Conservation (phyloP, 2,797 vertebrate species). For the Gila robusta region DNA sequence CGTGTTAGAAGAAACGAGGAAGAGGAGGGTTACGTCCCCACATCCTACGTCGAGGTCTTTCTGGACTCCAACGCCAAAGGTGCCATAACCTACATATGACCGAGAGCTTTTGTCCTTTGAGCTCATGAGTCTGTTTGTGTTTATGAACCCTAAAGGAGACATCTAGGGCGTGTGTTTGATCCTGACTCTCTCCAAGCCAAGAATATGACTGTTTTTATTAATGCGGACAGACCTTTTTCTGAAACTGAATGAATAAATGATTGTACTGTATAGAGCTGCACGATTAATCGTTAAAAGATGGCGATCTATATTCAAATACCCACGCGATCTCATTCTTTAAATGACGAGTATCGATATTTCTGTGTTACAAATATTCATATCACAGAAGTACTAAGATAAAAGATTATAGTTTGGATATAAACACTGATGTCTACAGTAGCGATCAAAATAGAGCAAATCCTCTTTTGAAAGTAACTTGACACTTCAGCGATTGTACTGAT, state of each 20-base stretch:
- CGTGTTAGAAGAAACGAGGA: conserved; percentile 95
- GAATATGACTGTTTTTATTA: conserved; percentile 16
- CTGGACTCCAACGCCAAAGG: conserved; percentile 99
- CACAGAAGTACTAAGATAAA: too few relatives aligned
- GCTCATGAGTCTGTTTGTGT: background rate
- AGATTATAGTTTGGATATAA: too few relatives aligned
- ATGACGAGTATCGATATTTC: background rate
- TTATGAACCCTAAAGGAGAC: background rate
- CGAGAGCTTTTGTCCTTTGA: conserved; percentile 23
- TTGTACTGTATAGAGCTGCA: background rate
- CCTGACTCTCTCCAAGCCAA: background rate
- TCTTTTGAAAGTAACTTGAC: too few relatives aligned
- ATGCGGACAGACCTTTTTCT: conserved; percentile 7
- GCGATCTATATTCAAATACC: too few relatives aligned
- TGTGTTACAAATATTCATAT: too few relatives aligned
- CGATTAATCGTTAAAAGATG: background rate
- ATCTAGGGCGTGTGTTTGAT: background rate
- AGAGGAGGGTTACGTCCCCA: conserved; percentile 98
- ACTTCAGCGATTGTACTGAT: too few relatives aligned
- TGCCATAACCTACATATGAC: conserved; percentile 99
- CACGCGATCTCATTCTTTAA: too few relatives aligned
- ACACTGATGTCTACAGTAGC: too few relatives aligned
- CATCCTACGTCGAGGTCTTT: conserved; percentile 97
- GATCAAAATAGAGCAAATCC: too few relatives aligned
- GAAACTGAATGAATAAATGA: conserved; percentile 31